Percentiles rank a stretch among this genome's conserved stretches.
phyloP scores from a whole-genome alignment of 2,113 vertebrate genomes.

The Entosphenus tridentatus region DNA sequence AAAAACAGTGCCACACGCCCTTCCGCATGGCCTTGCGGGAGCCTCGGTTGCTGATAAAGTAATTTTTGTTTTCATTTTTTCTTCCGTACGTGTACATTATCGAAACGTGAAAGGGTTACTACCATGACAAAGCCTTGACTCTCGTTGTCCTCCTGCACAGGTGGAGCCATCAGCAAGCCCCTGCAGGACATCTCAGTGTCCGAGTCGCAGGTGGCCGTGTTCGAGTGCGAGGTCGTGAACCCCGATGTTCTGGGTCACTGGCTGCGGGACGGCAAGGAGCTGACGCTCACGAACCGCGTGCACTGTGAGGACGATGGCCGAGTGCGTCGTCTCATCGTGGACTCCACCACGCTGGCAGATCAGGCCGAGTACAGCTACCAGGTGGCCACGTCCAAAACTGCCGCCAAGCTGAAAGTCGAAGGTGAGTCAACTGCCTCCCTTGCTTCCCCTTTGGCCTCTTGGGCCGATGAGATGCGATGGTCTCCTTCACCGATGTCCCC shows the following conservation, averaged over 20 bases:
- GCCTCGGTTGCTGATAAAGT: too few relatives aligned
- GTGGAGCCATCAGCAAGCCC: conserved; percentile 77
- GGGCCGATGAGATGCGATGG: too few relatives aligned
- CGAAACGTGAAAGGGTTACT: too few relatives aligned
- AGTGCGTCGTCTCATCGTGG: conserved; percentile 47
- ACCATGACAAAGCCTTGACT: too few relatives aligned
- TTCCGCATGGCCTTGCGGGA: too few relatives aligned
- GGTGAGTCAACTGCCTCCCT: conserved; percentile 22
- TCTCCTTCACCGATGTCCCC: too few relatives aligned
- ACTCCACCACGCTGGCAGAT: conserved; percentile 49
- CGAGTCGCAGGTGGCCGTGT: conserved; percentile 59
- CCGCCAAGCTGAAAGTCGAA: conserved; percentile 70
- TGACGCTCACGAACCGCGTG: conserved; percentile 39
- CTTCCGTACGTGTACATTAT: too few relatives aligned
- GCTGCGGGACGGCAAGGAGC: conserved; percentile 46
- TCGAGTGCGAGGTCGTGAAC: conserved; percentile 85
- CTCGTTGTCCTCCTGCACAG: conserved; percentile 22
- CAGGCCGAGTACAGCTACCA: conserved; percentile 77
- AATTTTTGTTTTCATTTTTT: too few relatives aligned
- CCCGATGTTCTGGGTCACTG: conserved; percentile 54
- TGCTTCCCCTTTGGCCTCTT: too few relatives aligned
- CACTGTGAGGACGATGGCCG: conserved; percentile 36
- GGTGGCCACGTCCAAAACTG: conserved; percentile 79
- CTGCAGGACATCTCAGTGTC: conserved; percentile 65
- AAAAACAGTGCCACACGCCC: too few relatives aligned